These are phyloP conservation scores for Epinephelus lanceolatus DNA, from an alignment of 2,113 vertebrate species.

Conservation along the genomic window DNA sequence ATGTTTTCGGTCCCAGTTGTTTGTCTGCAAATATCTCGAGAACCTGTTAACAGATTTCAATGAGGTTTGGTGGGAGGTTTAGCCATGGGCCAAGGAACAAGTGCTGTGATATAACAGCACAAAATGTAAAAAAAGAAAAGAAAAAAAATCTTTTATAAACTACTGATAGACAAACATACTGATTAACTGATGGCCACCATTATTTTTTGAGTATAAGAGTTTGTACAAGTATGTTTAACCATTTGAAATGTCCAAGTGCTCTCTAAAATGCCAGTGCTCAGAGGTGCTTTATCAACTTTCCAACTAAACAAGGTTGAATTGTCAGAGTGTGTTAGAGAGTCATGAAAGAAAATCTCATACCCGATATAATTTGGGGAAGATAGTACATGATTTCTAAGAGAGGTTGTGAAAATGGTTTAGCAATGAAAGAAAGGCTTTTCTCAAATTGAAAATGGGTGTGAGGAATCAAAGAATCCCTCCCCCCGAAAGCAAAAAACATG, in stretches of 20 bases:
- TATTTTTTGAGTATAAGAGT: neutral
- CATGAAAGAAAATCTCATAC: neutral
- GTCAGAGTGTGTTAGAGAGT: neutral
- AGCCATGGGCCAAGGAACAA: neutral
- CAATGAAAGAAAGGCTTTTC: neutral
- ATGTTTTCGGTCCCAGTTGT: neutral
- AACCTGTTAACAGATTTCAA: neutral
- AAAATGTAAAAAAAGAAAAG: neutral
- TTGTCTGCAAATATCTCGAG: conserved; percentile 3
- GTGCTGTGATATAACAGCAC: neutral
- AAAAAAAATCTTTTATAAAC: neutral
- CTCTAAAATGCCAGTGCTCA: neutral
- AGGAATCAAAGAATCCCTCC: neutral
- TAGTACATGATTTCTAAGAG: neutral
- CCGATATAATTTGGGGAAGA: too few species aligned
- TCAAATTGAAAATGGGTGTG: neutral
- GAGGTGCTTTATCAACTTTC: neutral
- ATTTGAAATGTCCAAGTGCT: neutral
- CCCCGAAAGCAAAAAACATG: neutral
- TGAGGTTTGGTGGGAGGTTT: neutral
- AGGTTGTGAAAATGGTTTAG: neutral
- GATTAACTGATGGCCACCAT: neutral
- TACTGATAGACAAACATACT: neutral
- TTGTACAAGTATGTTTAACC: neutral
- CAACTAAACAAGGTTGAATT: neutral